Base-by-base conservation (phyloP, 2,888 invertebrate species). In the Cynaeus angustus region DNA sequence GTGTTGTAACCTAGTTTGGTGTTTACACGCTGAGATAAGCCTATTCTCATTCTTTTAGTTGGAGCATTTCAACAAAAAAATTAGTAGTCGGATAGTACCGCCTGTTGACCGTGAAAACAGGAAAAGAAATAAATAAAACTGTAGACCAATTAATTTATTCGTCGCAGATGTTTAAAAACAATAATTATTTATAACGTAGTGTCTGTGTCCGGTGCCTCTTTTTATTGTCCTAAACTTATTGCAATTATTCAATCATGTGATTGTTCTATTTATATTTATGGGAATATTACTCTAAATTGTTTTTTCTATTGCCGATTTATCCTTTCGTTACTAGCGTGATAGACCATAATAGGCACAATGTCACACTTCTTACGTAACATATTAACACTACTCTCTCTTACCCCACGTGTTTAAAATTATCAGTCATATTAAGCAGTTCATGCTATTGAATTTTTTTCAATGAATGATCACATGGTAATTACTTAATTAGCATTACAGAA, bases 91-190 rank as follows among this genome's bases (percentile, higher is more conserved):
- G 1, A 21, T 33, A 33, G n/a, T n/a, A n/a, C 33, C 33, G 33
- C 33, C 7, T 33, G 7, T 33, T 33, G 33, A n/a, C 33, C 33
- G 33, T 33, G 33, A 33, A 33, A 33, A 33, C 33, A 33, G 9
- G 33, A 33, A 33, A 33, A 33, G 33, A 33, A 33, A 33, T 33
- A 33, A 33, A 33, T 33, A 33, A 33, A 33, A 33, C 21, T 21
- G 33, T 33, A 7, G 33, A 33, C 21, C 33, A 33, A 33, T 33
- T 33, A 33, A 33, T 33, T 33, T 33, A 33, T 33, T 33, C 33
- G 9, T 6, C 33, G 33, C 33, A 33, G 33, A 33, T 33, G 33
- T 33, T 9, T 33, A 33, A n/a, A 33, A 33, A 33, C 33, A 33
- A 33, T 33, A 33, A 33, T 33, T 33, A 33, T 21, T 21, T 21